phyloP scores from a whole-genome alignment of 2,888 invertebrate genomes.

The Emesis russula region DNA sequence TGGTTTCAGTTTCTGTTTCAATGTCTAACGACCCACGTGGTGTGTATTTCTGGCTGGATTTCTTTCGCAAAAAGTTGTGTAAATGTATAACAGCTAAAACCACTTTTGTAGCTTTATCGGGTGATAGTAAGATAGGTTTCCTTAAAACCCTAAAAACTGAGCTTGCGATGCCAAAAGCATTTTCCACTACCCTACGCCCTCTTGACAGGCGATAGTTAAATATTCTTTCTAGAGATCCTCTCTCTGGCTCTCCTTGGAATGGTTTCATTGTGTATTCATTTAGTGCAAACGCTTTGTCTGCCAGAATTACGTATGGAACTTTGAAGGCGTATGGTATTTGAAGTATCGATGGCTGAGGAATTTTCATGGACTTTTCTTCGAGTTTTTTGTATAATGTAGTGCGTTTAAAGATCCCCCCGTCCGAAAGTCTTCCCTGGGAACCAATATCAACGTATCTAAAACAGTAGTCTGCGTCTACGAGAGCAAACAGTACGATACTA shows the following conservation, averaged over 20 bases:
- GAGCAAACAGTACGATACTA: conserved; percentile 88
- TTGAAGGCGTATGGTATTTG: conserved; percentile 19
- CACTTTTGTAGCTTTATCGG: conserved; percentile 7
- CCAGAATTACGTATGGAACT: conserved; percentile 13
- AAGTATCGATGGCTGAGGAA: conserved; percentile 18
- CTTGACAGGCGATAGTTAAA: conserved; percentile 9
- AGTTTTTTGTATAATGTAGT: conserved; percentile 28
- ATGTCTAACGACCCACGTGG: conserved; percentile 41
- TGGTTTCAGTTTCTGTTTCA: conserved; percentile 32
- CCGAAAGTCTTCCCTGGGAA: conserved; percentile 57
- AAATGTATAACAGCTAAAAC: conserved; percentile 56
- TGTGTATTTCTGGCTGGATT: conserved; percentile 25
- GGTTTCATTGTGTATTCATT: conserved; percentile 13
- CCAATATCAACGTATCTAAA: conserved; percentile 87
- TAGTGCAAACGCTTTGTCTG: conserved; percentile 9
- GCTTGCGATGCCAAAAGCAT: background rate
- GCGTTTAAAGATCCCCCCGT: conserved; percentile 26
- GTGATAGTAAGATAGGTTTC: conserved; percentile 12
- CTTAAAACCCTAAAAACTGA: conserved; percentile 17
- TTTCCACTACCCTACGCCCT: background rate
- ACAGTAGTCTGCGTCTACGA: conserved; percentile 90
- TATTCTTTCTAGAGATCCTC: conserved; percentile 16
- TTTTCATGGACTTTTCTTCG: conserved; percentile 31
- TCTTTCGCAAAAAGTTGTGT: conserved; percentile 54
- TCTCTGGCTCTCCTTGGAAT: background rate